Conservation (phyloP, 2,888 invertebrate genomes). For the Horisme vitalbata region DNA sequence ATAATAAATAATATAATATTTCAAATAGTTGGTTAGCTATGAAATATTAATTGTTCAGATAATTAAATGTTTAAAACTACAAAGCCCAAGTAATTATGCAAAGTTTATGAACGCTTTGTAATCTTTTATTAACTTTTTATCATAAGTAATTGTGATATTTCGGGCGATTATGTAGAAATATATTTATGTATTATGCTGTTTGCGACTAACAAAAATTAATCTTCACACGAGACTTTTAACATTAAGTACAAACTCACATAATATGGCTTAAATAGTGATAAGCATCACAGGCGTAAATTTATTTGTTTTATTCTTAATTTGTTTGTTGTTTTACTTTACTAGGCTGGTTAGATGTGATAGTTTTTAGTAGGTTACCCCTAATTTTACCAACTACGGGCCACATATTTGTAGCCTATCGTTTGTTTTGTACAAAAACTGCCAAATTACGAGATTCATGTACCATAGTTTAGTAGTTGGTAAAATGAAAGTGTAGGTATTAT, state of each 20-base stretch:
- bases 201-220: constrained; percentile 31
- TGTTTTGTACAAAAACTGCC: too few relatives aligned
- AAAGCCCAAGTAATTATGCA: too few relatives aligned
- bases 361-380: too few relatives aligned
- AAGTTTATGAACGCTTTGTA: too few relatives aligned
- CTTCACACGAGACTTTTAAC: constrained; percentile 25
- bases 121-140: constrained; percentile 24
- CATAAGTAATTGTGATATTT: constrained; percentile 37
- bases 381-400: too few relatives aligned
- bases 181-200: constrained; percentile 1
- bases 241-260: constrained; percentile 19
- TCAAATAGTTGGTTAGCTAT: too few relatives aligned
- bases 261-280: constrained; percentile 19
- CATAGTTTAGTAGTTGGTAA: too few relatives aligned
- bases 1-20: constrained; percentile 60
- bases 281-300: constrained; percentile 18
- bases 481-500: too few relatives aligned
- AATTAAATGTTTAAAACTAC: too few relatives aligned
- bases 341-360: background rate
- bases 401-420: too few relatives aligned
- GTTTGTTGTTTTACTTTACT: constrained; percentile 19
- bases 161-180: constrained; percentile 2
- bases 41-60: too few relatives aligned
- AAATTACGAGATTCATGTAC: too few relatives aligned
- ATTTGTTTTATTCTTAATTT: constrained; percentile 29